Base-by-base conservation (phyloP, 2,797 vertebrate species). In the Cossypha caffra region DNA sequence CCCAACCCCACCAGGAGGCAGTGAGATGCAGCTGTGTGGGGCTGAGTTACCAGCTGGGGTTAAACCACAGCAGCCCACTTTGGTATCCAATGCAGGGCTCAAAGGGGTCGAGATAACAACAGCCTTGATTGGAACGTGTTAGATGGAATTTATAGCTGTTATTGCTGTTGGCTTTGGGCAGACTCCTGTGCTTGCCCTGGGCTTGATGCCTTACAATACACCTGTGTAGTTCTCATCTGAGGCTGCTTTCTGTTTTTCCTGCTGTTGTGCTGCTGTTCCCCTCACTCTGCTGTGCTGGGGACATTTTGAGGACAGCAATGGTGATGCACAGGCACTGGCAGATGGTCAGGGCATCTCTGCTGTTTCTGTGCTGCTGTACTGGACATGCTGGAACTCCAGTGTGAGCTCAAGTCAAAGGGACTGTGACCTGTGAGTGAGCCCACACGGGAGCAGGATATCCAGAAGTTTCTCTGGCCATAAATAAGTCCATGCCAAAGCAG, bases 311-410 rank as follows among this genome's bases (percentile, higher is more conserved):
- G 47, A 18, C 38, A 66, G n/a, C 24, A 19, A 0, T 21, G 61
- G 14, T 3, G 33, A 16, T 28, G 35, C 33, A 74, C 52, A 80
- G 45, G 47, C 45, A 59, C 25, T 47, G 29, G 20, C 33, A 80
- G 7, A 9, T 6, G 29, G 52, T 7, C 2, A 0, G 29, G 17
- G 25, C 17, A 59, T 4, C 0, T 0, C 38, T 59, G 51, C 28
- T 66, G 28, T 7, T 50, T 12, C 52, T 87, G 51, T 51, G 43
- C 43, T 33, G 38, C 29, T 52, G 29, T 3, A 23, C 38, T 28
- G 50, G 40, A 40, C 42, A 73, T 0, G 0, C 58, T 40, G 35
- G 16, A 64, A 33, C 10, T 29, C 29, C 42, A 64, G 29, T 2
- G 25, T 29, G 33, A 25, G 4, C 58, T 2, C 0, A 0, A 25